Percentiles rank a stretch among this genome's conserved stretches.
Conservation (phyloP, 2,797 vertebrate genomes). For the Acomys russatus region DNA sequence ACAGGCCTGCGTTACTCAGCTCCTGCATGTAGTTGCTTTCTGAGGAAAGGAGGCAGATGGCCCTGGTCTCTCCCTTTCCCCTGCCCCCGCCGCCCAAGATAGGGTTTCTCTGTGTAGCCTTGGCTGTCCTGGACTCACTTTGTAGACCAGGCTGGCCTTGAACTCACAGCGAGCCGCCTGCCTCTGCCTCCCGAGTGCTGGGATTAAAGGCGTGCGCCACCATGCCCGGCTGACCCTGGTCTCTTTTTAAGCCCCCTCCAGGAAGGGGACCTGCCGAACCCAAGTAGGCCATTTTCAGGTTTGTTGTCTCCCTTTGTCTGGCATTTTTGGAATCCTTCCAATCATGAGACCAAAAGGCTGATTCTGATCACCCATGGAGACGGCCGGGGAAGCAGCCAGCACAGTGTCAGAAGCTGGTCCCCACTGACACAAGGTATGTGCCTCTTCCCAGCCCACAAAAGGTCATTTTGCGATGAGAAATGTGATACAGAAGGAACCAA, state of each 20-base stretch:
- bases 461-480: conserved; percentile 68
- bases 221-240: too few species aligned
- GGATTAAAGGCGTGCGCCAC: too few species aligned
- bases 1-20: not conserved
- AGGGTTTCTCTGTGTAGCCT: too few species aligned
- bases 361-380: not conserved
- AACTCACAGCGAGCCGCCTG: too few species aligned
- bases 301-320: not conserved
- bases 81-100: too few species aligned
- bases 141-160: too few species aligned
- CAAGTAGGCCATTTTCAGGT: not conserved
- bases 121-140: too few species aligned
- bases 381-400: not conserved
- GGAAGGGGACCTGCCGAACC: not conserved
- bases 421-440: not conserved
- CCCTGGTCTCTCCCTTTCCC: too few species aligned
- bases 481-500: conserved; percentile 68
- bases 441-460: conserved; percentile 10
- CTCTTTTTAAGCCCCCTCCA: not conserved
- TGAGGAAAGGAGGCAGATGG: not conserved
- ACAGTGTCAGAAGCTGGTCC: not conserved
- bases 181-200: too few species aligned
- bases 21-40: not conserved
- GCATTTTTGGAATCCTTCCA: conserved; percentile 32
- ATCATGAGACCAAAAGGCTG: not conserved